phyloP scores from a whole-genome alignment of 2,113 vertebrate species.

The Psilopsiagon aymara region DNA sequence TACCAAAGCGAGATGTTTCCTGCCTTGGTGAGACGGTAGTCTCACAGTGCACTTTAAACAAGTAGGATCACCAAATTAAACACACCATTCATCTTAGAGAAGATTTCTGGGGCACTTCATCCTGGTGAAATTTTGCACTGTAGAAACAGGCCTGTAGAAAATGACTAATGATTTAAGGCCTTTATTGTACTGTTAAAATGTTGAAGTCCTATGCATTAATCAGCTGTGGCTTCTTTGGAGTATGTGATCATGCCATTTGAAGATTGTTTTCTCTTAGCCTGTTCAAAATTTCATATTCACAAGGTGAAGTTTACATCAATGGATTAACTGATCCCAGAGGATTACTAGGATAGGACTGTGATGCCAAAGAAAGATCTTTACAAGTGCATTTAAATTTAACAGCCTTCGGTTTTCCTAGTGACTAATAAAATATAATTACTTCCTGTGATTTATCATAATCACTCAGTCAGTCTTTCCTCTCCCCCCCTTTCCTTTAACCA shows the following conservation, averaged over 20 bases:
- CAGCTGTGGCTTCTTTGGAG: neutral
- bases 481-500: constrained; percentile 4
- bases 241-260: neutral
- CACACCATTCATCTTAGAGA: neutral
- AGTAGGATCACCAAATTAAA: constrained; percentile 54
- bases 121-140: constrained; percentile 29
- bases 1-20: constrained; percentile 36
- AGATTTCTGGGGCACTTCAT: neutral
- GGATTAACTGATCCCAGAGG: neutral
- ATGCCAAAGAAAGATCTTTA: neutral
- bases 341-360: neutral
- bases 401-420: neutral
- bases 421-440: constrained; percentile 31
- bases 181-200: neutral
- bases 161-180: constrained; percentile 10
- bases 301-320: neutral
- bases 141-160: neutral
- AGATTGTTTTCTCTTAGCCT: neutral
- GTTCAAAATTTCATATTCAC: neutral
- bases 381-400: neutral
- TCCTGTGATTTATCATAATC: constrained; percentile 38
- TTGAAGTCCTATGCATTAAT: neutral
- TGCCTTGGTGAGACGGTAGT: constrained; percentile 15
- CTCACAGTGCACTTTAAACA: neutral
- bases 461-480: neutral